phyloP scores from a whole-genome alignment of 2,888 invertebrate species.

The Celastrina argiolus region DNA sequence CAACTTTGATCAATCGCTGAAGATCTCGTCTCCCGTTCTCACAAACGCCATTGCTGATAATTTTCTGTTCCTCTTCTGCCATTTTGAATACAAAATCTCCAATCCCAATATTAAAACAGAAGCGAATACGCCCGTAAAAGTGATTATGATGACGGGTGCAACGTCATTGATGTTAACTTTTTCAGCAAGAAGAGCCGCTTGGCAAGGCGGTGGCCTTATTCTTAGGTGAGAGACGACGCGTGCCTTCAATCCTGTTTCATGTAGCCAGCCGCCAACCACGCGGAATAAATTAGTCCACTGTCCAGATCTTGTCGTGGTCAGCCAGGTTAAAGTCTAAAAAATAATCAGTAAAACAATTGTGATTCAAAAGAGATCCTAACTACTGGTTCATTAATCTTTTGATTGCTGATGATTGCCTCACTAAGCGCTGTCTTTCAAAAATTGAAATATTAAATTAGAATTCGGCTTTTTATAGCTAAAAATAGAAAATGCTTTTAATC shows the following conservation, averaged over 20 bases:
- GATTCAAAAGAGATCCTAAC: background rate
- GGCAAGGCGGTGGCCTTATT: constrained; percentile 50
- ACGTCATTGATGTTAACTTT: constrained; percentile 58
- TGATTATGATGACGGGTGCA: constrained; percentile 44
- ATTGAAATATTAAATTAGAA: too few species aligned
- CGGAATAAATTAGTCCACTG: constrained; percentile 51
- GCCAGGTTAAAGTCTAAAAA: constrained; percentile 48
- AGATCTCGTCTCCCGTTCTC: background rate
- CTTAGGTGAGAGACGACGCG: constrained; percentile 44
- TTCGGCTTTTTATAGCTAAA: too few species aligned
- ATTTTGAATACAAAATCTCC: constrained; percentile 46
- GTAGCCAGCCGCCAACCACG: constrained; percentile 48
- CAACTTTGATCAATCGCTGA: background rate
- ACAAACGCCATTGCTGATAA: background rate
- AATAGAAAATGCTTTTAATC: too few species aligned
- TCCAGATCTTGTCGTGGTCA: constrained; percentile 47
- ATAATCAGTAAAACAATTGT: background rate
- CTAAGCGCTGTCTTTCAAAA: too few species aligned
- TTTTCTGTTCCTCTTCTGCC: background rate
- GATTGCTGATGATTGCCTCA: too few species aligned
- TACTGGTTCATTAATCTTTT: background rate
- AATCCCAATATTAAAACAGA: constrained; percentile 47
- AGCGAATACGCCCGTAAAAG: constrained; percentile 42
- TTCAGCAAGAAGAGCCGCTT: constrained; percentile 57
- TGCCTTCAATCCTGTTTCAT: constrained; percentile 51